These are phyloP conservation scores for Salpingus planirostris DNA, from an alignment of 2,888 invertebrate genomes.

Conservation along the genomic window DNA sequence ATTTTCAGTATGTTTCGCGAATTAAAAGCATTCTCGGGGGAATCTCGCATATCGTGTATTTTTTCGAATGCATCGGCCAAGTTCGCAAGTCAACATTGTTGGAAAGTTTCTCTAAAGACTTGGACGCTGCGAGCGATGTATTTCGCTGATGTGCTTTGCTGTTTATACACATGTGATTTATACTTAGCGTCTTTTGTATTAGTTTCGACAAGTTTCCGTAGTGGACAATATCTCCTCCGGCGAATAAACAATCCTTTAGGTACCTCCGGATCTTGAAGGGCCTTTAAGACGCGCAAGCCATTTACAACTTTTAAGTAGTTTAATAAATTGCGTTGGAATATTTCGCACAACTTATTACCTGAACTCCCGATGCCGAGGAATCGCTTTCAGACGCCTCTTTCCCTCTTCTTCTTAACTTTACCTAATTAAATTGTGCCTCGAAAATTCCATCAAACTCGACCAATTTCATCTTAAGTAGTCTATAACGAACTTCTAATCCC, in stretches of 20 bases:
- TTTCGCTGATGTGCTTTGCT: constrained; percentile 14
- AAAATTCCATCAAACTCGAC: too few relatives aligned
- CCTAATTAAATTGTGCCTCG: too few relatives aligned
- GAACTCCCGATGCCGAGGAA: too few relatives aligned
- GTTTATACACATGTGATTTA: constrained; percentile 22
- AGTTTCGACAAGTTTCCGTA: constrained; percentile 20
- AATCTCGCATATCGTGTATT: too few relatives aligned
- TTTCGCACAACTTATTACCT: too few relatives aligned
- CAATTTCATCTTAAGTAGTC: too few relatives aligned
- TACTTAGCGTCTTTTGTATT: constrained; percentile 21
- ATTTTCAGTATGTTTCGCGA: too few relatives aligned
- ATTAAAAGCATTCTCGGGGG: too few relatives aligned
- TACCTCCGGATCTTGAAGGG: constrained; percentile 8
- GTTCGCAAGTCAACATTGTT: constrained; percentile 16
- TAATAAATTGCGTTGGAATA: too few relatives aligned
- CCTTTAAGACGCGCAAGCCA: constrained; percentile 12
- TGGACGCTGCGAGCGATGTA: constrained; percentile 9
- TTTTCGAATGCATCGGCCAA: constrained; percentile 13
- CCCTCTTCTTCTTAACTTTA: too few relatives aligned
- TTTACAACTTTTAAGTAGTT: constrained; percentile 21
- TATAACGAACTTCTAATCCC: too few relatives aligned
- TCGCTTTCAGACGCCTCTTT: too few relatives aligned
- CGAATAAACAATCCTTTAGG: constrained; percentile 11
- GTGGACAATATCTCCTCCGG: constrained; percentile 17
- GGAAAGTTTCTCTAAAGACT: constrained; percentile 11